phyloP scores from a whole-genome alignment of 2,113 vertebrate species.

The Pedionomus torquatus region DNA sequence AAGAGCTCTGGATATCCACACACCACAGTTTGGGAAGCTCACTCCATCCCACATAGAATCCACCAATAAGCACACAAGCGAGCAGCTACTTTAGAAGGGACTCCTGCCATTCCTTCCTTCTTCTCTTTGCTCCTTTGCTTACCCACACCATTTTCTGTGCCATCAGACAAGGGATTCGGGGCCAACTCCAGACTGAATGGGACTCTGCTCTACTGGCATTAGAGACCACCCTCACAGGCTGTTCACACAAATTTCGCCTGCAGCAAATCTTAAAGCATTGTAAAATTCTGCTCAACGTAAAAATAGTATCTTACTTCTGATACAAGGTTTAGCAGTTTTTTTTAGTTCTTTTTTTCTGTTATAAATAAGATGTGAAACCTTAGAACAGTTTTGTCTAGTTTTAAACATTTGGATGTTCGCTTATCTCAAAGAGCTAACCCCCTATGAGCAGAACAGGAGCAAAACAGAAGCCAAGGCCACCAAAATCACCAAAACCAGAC shows the following conservation, averaged over 20 bases:
- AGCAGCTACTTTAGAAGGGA: neutral
- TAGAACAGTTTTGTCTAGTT: too few relatives aligned
- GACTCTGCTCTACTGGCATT: neutral
- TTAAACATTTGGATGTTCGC: too few relatives aligned
- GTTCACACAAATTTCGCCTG: neutral
- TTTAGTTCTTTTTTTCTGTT: too few relatives aligned
- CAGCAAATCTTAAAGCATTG: neutral
- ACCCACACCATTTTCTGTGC: neutral
- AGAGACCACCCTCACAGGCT: fast-evolving
- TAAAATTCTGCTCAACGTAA: neutral
- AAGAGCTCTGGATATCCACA: too few relatives aligned
- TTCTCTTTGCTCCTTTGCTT: neutral
- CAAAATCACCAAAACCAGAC: too few relatives aligned
- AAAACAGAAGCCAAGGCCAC: too few relatives aligned
- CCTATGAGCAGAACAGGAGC: too few relatives aligned
- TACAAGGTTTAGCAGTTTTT: too few relatives aligned
- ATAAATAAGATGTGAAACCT: too few relatives aligned
- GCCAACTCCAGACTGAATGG: neutral
- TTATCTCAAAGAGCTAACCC: too few relatives aligned
- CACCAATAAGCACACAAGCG: neutral
- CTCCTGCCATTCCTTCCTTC: neutral
- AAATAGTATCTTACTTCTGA: too few relatives aligned
- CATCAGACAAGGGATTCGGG: neutral
- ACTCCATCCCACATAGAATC: neutral
- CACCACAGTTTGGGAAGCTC: neutral